Evolutionary conservation across 2,113 vertebrate species (phyloP), one percentile per base, ranked within the genome.

Genomic region (Aegotheles bennettii): DNA sequence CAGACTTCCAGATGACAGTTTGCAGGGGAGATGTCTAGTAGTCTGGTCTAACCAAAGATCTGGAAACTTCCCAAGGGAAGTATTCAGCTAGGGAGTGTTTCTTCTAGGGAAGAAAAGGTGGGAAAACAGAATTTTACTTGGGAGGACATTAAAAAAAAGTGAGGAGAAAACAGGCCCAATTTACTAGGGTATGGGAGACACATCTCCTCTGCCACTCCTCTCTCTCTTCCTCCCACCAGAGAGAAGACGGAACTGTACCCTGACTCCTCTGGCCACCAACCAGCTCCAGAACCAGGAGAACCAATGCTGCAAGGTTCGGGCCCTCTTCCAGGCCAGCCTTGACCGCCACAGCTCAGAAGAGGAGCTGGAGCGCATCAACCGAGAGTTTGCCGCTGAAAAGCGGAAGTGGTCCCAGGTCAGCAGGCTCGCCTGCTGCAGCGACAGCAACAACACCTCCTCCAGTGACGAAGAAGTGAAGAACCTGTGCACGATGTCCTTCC

Each of bases 401-500:
- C 97, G 98, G 33, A 99, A 99, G 97, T 99, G 99, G 99, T 91
- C 97, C 1, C 98, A 97, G 95, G 96, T 97, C 83, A 97, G 95
- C 96, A 78, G 96, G 47, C 93, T 97, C 6, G 40, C 98, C 78
- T 94, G 98, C 94, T 98, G 98, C 45, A 85, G 87, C 1, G 96
- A 97, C 73, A 59, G 96, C 21, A 98, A 97, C 96, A 99, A 98
- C 96, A 97, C 99, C 13, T 97, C 98, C 92, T 99, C 99, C 87
- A 99, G 99, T 2, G 99, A 99, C 3, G 99, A 99, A 85, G 99
- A 99, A 86, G 98, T 99, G 94, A 98, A 99, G 95, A 98, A 98
- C 97, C 96, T 99, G 89, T 99, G 98, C 1, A 94, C 96, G 0
- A 95, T 97, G 97, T 93, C 97, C 71, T 95, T 95, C 84, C 88